These are phyloP conservation scores for Hyles vespertilio DNA, from an alignment of 1,140 invertebrate species.

Conservation along the genomic window DNA sequence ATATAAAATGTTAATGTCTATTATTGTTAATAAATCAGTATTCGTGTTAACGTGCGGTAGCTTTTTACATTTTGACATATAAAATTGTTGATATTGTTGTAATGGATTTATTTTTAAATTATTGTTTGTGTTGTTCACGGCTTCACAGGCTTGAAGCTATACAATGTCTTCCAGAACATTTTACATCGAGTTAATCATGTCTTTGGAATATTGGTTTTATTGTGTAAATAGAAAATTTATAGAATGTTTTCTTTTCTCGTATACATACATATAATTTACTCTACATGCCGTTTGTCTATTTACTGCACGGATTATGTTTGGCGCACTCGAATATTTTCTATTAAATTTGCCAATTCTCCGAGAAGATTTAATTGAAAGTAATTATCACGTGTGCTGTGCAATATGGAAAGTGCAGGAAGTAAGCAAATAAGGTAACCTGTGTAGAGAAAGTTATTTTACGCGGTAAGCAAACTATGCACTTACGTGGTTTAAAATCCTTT, in stretches of 20 bases:
- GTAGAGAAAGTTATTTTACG: constrained; percentile 12
- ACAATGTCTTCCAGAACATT: constrained; percentile 57
- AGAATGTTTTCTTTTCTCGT: constrained; percentile 16
- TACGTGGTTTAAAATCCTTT: constrained; percentile 46
- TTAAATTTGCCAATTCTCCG: too few species aligned
- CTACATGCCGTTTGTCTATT: constrained; percentile 7
- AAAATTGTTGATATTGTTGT: constrained; percentile 9
- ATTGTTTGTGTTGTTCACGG: constrained; percentile 32
- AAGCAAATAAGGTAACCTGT: constrained; percentile 8
- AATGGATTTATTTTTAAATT: constrained; percentile 5
- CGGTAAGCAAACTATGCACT: constrained; percentile 29
- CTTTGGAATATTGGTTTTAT: constrained; percentile 61
- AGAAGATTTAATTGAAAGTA: too few species aligned
- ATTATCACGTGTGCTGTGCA: too few species aligned
- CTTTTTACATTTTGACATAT: constrained; percentile 8
- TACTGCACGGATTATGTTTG: background rate
- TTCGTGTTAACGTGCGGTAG: constrained; percentile 14
- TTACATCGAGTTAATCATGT: constrained; percentile 30
- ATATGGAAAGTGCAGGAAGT: too few species aligned
- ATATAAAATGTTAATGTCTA: constrained; percentile 4
- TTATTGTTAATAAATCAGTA: constrained; percentile 21
- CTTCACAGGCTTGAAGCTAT: constrained; percentile 38
- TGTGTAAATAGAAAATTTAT: constrained; percentile 25
- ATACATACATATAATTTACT: constrained; percentile 9
- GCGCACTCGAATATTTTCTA: too few species aligned